phyloP scores from a whole-genome alignment of 2,113 vertebrate genomes.

The Strix aluco region DNA sequence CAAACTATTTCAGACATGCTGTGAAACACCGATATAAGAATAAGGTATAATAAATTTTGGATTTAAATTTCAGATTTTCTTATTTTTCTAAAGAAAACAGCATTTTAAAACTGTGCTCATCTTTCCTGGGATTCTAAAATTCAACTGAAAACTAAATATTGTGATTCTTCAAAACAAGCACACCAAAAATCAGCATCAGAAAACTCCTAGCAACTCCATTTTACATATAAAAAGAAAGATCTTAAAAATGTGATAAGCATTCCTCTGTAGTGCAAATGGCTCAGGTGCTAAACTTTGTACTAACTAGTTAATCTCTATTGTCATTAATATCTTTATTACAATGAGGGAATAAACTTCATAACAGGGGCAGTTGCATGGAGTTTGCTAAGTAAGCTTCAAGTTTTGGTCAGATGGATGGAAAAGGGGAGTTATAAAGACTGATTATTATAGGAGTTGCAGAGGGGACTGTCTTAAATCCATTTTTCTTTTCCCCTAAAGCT shows the following conservation, averaged over 20 bases:
- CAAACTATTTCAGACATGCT: background rate
- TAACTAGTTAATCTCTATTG: background rate
- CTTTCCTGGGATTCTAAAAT: background rate
- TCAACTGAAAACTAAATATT: background rate
- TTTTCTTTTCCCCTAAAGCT: background rate
- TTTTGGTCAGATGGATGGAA: background rate
- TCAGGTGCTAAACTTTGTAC: background rate
- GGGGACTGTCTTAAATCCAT: background rate
- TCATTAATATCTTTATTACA: background rate
- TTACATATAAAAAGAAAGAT: background rate
- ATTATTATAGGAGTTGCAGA: background rate
- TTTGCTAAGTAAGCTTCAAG: background rate
- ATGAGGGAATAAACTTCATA: background rate
- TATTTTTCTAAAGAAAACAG: background rate
- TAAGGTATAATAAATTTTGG: background rate
- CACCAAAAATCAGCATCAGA: background rate
- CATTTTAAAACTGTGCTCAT: background rate
- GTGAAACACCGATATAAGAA: background rate
- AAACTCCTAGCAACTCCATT: background rate
- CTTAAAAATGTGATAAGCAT: background rate
- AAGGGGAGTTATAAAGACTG: accelerated
- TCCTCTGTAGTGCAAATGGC: background rate
- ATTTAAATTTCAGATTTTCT: background rate
- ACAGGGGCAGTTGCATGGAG: background rate
- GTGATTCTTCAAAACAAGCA: background rate